phyloP scores from a whole-genome alignment of 2,797 vertebrate genomes.

The Falco berigora region DNA sequence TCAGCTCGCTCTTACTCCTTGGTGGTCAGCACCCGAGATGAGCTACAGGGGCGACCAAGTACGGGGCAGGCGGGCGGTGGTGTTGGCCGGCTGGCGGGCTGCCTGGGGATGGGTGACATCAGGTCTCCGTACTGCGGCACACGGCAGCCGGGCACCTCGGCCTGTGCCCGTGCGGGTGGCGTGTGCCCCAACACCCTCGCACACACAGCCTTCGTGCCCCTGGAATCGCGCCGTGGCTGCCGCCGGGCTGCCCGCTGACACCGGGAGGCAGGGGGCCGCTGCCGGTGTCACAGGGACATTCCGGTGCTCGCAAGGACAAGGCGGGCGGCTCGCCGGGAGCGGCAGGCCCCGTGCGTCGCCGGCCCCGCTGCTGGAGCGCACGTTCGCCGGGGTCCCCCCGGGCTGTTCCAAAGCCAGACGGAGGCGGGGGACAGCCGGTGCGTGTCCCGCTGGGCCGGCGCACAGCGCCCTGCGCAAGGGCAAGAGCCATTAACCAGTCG shows the following conservation, averaged over 20 bases:
- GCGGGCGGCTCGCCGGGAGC: no score
- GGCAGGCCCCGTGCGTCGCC: no score
- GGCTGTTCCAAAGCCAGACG: not conserved
- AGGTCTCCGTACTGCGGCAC: not conserved
- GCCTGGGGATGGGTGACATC: not conserved
- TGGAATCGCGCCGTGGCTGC: not conserved
- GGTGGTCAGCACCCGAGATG: not conserved
- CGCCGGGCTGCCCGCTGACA: accelerated
- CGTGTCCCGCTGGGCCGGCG: accelerated
- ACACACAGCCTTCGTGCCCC: not conserved
- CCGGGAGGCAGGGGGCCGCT: accelerated
- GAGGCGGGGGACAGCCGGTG: no score
- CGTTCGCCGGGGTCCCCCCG: no score
- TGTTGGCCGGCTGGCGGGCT: not conserved
- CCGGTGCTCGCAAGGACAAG: no score
- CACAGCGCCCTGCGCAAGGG: not conserved
- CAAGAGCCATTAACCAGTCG: accelerated
- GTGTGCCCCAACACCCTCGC: no score
- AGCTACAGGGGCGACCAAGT: not conserved
- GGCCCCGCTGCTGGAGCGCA: not conserved
- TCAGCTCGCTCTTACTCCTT: not conserved
- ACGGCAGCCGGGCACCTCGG: no score
- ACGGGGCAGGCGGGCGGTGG: not conserved
- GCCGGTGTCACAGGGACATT: not conserved
- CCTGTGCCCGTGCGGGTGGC: no score